phyloP scores from a whole-genome alignment of 2,113 vertebrate genomes.

The Microtus ochrogaster region DNA sequence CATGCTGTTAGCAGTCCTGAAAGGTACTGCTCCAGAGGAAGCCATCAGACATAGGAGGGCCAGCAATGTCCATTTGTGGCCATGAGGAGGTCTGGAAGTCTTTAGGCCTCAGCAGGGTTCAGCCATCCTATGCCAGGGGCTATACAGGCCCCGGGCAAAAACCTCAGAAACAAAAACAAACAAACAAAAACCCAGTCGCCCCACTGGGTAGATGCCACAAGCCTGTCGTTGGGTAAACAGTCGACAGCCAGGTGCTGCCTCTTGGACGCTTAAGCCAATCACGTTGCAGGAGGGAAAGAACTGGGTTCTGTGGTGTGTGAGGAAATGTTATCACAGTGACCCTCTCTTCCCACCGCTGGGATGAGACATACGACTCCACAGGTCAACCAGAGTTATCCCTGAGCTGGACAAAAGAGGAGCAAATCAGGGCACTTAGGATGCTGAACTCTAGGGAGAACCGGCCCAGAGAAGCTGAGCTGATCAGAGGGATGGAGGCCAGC shows the following conservation, averaged over 20 bases:
- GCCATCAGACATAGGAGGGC: neutral
- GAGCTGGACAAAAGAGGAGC: neutral
- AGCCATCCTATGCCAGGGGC: neutral
- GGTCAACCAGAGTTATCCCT: neutral
- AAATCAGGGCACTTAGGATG: neutral
- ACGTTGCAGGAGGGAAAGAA: neutral
- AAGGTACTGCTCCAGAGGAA: neutral
- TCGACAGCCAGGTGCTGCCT: neutral
- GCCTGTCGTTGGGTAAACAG: neutral
- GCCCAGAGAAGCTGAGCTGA: neutral
- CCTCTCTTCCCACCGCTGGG: neutral
- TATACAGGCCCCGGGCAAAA: neutral
- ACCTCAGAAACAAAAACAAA: neutral
- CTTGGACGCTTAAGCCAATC: neutral
- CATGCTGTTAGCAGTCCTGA: neutral
- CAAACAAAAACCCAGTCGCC: neutral
- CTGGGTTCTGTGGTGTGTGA: rapidly evolving
- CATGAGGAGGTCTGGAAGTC: rapidly evolving
- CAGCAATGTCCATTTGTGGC: neutral
- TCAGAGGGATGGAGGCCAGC: rapidly evolving
- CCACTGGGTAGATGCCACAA: neutral
- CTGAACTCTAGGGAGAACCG: neutral
- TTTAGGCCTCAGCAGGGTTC: neutral
- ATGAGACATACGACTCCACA: neutral
- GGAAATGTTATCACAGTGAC: too few relatives aligned